Evolutionary conservation across 2,113 vertebrate genomes (phyloP), one percentile per base, ranked within the genome.

Genomic region (Scytalopus superciliaris): DNA sequence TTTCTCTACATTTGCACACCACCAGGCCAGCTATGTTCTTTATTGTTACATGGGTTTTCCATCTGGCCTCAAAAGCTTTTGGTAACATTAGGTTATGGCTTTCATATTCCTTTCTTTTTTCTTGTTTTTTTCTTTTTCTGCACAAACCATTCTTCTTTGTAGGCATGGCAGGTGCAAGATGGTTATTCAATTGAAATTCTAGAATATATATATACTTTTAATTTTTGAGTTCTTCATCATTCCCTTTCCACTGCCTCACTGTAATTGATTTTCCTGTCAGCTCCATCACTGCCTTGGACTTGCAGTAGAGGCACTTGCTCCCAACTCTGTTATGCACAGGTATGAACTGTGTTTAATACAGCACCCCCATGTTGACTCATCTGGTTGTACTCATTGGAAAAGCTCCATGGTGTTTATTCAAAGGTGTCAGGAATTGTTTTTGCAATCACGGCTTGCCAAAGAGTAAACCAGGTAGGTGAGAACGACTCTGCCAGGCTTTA

Each of bases 371-470:
- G 5, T 44, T 17, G 4, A n/a, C 60, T 91, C 68, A 39, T 31
- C 82, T 90, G 91, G 62, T 37, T 94, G 57, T 64, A 57, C 50
- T 75, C 69, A 49, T 62, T 96, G 92, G n/a, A 94, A 89, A 44
- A 85, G 70, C 45, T 85, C 77, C 59, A 3, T 57, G 80, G n/a
- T 59, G 2, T 87, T 91, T 66, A 50, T 84, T 94, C 76, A 89
- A 15, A 44, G 47, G 35, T 47, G 24, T 17, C 77, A 91, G 83
- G 87, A 94, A 87, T 87, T 84, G 80, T 24, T 92, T 94, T 92
- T 78, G 80, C 40, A 91, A 62, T 90, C 91, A 78, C 47, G 69
- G 66, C 73, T 92, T 96, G 90, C 94, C 93, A 97, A 97, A 75
- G 53, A 64, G 63, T 57, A 86, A 86, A 80, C 8, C 50, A 89